These are phyloP conservation scores for Gymnocephalus cernua DNA, from an alignment of 2,113 vertebrate genomes.

Conservation along the genomic window DNA sequence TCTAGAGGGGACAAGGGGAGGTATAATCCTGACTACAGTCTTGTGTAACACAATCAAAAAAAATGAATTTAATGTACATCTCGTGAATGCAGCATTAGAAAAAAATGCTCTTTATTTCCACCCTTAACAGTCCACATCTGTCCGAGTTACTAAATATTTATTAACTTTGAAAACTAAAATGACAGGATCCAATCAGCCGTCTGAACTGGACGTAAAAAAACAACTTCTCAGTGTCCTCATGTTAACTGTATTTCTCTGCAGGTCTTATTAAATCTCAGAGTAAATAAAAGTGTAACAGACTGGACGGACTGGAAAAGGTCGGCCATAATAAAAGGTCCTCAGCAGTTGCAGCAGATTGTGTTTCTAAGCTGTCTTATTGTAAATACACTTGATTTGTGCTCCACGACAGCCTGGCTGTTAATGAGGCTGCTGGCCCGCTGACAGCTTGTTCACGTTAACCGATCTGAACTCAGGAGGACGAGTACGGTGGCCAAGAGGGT, in stretches of 20 bases:
- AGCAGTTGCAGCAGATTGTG: constrained; percentile 2
- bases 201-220: too few species aligned
- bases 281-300: not conserved
- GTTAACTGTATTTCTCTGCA: not conserved
- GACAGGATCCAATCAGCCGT: not conserved
- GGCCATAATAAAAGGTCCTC: not conserved
- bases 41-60: too few species aligned
- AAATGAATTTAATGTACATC: too few species aligned
- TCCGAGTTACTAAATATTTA: too few species aligned
- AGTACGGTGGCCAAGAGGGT: not conserved
- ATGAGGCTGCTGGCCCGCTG: not conserved
- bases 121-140: too few species aligned
- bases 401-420: not conserved
- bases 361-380: not conserved
- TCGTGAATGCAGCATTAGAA: too few species aligned
- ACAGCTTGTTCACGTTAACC: not conserved
- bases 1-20: too few species aligned
- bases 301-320: not conserved
- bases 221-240: not conserved
- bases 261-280: not conserved
- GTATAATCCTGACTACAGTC: too few species aligned
- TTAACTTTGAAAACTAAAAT: too few species aligned
- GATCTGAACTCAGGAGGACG: not conserved
- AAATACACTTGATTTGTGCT: not conserved
- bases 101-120: too few species aligned